Conservation (phyloP, 2,113 vertebrate genomes). For the Corvus moneduloides region DNA sequence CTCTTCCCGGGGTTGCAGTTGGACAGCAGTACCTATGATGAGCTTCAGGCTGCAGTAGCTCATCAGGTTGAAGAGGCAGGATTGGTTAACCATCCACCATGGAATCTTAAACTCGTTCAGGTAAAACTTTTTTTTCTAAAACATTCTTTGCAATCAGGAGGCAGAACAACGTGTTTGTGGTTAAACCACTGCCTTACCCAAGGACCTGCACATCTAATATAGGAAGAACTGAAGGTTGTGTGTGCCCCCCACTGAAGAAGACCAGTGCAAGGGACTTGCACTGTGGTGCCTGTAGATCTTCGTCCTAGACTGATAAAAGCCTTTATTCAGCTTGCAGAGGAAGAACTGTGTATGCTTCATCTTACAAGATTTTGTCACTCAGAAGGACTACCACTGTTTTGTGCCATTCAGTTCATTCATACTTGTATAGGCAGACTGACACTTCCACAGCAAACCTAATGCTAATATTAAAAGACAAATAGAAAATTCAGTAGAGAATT, state of each 20-base stretch:
- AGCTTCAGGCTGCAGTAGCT: conserved; percentile 71
- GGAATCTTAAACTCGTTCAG: conserved; percentile 82
- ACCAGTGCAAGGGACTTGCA: not conserved
- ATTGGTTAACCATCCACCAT: conserved; percentile 78
- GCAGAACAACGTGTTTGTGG: not conserved
- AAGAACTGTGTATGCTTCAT: not conserved
- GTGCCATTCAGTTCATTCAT: not conserved
- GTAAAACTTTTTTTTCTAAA: conserved; percentile 25
- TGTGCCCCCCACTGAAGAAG: not conserved
- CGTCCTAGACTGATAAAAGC: not conserved
- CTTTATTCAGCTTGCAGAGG: not conserved
- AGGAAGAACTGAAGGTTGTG: not conserved
- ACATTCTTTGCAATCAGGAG: not conserved
- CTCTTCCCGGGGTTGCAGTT: conserved; percentile 76
- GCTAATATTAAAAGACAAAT: not conserved
- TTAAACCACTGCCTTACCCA: not conserved
- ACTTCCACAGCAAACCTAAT: not conserved
- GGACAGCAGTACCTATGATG: conserved; percentile 68
- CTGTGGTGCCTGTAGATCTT: not conserved
- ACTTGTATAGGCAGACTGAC: not conserved
- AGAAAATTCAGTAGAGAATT: not conserved
- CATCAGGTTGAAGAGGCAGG: conserved; percentile 73
- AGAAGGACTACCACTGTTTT: not conserved
- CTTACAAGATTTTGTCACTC: not conserved
- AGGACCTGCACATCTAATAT: not conserved